These are phyloP conservation scores for Carassius auratus DNA, from an alignment of 2,113 vertebrate genomes.

Conservation along the genomic window DNA sequence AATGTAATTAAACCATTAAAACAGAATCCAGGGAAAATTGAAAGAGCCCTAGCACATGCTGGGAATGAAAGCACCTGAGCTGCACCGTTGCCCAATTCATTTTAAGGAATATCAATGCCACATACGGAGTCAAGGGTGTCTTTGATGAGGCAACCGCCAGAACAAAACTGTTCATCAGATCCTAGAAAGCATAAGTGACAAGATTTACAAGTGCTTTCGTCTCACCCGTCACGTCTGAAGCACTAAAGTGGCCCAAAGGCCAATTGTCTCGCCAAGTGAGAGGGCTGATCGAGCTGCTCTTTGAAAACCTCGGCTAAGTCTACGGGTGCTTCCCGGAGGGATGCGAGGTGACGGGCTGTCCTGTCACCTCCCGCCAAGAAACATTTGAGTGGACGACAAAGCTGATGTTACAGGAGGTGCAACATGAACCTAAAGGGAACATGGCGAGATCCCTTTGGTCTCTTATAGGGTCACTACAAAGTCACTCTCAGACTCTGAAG, in stretches of 20 bases:
- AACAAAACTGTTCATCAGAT: slow-evolving; percentile 7
- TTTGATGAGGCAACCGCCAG: slow-evolving; percentile 23
- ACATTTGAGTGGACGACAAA: slow-evolving; percentile 27
- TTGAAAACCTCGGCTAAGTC: slow-evolving; percentile 41
- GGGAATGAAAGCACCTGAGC: neutral
- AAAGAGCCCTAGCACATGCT: neutral
- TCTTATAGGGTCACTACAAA: slow-evolving; percentile 28
- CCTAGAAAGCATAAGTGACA: slow-evolving; percentile 8
- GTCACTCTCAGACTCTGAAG: neutral
- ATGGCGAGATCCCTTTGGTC: slow-evolving; percentile 10
- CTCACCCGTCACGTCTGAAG: slow-evolving; percentile 6
- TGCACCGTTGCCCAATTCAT: neutral
- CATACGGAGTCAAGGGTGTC: slow-evolving; percentile 1
- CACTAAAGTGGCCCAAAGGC: slow-evolving; percentile 40
- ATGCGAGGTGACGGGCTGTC: slow-evolving; percentile 18
- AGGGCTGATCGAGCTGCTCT: slow-evolving; percentile 11
- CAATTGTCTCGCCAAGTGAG: slow-evolving; percentile 39
- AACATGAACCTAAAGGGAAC: slow-evolving; percentile 3
- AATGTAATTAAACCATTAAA: neutral
- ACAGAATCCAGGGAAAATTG: neutral
- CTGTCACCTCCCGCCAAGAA: slow-evolving; percentile 40
- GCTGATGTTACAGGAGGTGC: slow-evolving; percentile 37
- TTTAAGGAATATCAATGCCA: slow-evolving; percentile 30
- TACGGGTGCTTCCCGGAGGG: slow-evolving; percentile 27
- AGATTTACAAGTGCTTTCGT: slow-evolving; percentile 30